Evolutionary conservation across 2,888 invertebrate genomes (phyloP).

Genomic region (Caenorhabditis macrosperma): DNA sequence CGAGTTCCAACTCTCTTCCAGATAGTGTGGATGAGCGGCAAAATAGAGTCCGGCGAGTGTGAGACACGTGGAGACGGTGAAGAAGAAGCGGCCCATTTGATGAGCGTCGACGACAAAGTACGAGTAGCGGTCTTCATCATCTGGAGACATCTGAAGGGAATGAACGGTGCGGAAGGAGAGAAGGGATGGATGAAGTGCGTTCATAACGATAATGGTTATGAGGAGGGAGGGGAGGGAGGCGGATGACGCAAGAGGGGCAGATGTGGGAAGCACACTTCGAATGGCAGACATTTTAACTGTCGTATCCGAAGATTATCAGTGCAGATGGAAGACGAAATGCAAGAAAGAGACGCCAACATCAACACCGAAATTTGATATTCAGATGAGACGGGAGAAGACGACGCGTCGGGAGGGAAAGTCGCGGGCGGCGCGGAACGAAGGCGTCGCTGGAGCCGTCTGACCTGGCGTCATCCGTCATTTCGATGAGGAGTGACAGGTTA

Average conservation of each 20-base stretch:
- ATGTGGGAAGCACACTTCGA: conserved; percentile 1
- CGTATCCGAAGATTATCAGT: background rate
- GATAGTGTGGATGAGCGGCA: conserved; percentile 49
- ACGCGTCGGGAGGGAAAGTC: background rate
- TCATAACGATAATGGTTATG: conserved; percentile 53
- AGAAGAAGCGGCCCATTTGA: conserved; percentile 32
- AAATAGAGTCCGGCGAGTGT: conserved; percentile 50
- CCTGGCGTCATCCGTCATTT: conserved; percentile 20
- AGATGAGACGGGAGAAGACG: background rate
- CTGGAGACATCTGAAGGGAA: conserved; percentile 7
- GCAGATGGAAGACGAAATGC: background rate
- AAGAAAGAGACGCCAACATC: background rate
- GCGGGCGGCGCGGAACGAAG: background rate
- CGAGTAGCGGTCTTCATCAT: conserved; percentile 36
- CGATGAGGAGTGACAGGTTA: conserved; percentile 37
- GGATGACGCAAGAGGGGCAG: conserved; percentile 31
- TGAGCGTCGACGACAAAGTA: conserved; percentile 45
- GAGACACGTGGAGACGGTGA: conserved; percentile 31
- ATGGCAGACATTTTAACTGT: conserved; percentile 16
- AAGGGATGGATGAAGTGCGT: conserved; percentile 9
- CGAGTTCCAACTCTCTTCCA: conserved; percentile 34
- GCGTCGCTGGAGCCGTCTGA: conserved; percentile 9
- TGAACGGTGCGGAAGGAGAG: conserved; percentile 15
- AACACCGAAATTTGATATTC: conserved; percentile 19
- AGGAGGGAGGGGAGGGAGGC: conserved; percentile 19